These are phyloP conservation scores for Gambusia holbrooki DNA, from an alignment of 2,113 vertebrate species.

Conservation along the genomic window DNA sequence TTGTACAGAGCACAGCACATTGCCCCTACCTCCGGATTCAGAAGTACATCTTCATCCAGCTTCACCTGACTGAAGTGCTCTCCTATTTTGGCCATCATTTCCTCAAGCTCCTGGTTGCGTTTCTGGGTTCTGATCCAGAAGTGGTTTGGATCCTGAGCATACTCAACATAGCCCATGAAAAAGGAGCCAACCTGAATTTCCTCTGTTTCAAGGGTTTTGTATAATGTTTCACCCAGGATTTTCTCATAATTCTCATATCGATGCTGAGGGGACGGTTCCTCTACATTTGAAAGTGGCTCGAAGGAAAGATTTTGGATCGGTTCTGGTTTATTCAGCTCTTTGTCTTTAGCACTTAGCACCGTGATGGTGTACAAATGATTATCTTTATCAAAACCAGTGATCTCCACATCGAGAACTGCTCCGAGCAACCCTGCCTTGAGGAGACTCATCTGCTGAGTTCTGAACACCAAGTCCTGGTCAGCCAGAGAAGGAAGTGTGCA, in stretches of 20 bases:
- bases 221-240: constrained; percentile 21
- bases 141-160: constrained; percentile 84
- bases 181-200: constrained; percentile 73
- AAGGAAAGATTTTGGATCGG: neutral
- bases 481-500: constrained; percentile 82
- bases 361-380: constrained; percentile 82
- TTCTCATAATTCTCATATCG: constrained; percentile 35
- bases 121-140: constrained; percentile 87
- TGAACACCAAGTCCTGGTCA: constrained; percentile 63
- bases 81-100: constrained; percentile 82
- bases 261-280: neutral
- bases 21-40: constrained; percentile 82
- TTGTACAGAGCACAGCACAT: constrained; percentile 89
- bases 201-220: constrained; percentile 60
- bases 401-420: constrained; percentile 70
- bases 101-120: constrained; percentile 82
- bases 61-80: constrained; percentile 73
- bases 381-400: constrained; percentile 74
- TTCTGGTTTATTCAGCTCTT: constrained; percentile 1
- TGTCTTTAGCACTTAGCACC: constrained; percentile 51
- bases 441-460: constrained; percentile 77
- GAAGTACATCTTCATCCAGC: constrained; percentile 81
- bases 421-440: constrained; percentile 84
- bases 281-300: neutral
- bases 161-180: constrained; percentile 82